Base-by-base conservation (phyloP, 2,888 invertebrate genomes). In the Scelioninae gen. 2 region DNA sequence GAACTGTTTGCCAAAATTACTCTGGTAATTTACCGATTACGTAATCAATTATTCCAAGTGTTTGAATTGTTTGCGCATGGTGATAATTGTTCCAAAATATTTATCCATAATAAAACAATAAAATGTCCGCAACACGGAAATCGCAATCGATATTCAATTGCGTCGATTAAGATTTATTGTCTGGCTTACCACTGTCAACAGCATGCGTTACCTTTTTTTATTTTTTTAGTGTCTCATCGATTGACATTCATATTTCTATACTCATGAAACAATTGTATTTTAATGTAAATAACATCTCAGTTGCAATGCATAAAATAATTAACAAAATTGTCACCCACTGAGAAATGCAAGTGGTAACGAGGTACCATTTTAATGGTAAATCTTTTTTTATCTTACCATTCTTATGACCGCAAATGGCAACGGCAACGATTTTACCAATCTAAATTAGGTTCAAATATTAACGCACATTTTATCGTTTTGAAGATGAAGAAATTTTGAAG, bases 71-170 rank as follows among this genome's bases (percentile, higher is more conserved):
- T 41, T 28, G 15, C 6, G 5, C 19, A 15, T 25, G 37, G 28
- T 28, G 13, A 39, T 28, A 28, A 28, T 11, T 19, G 22, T 13
- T 48, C 31, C 25, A 65, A 65, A 45, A 45, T 37, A 45, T 50
- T 61, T 41, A 22, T 4, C 18, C n/a, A 50, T 41, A 39, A 53
- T 53, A 35, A 53, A 41, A 43, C 55, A 57, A 63, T 63, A 61
- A 53, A 60, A 70, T 57, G 70, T 63, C 43, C 63, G 13, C 63
- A 70, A 63, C 70, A 48, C 70, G 70, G 69, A 69, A 70, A 70
- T 53, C 61, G 16, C 39, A 55, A 33, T 13, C 7, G 43, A 61
- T 70, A 55, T 63, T 25, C 63, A 63, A 70, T 70, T 70, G 70
- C 18, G 41, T 50, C 57, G 55, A 70, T 70, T 61, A 70, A 39